phyloP scores from a whole-genome alignment of 2,113 vertebrate species.

The Pteronura brasiliensis region DNA sequence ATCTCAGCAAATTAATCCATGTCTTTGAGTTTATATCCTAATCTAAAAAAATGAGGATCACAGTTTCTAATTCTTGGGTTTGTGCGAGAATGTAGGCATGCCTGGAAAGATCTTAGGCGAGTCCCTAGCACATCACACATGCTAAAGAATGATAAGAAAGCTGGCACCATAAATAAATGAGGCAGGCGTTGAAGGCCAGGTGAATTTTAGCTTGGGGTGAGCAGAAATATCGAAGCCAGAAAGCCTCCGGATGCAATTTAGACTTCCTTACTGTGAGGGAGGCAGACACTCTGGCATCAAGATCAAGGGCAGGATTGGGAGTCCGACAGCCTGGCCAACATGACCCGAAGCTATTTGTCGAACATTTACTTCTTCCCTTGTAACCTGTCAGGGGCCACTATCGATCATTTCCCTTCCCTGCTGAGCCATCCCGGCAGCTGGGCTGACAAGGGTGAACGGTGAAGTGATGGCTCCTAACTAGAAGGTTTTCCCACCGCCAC shows the following conservation, averaged over 20 bases:
- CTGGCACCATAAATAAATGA: not conserved
- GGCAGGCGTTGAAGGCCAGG: not conserved
- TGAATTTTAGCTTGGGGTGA: not conserved
- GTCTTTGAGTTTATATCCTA: not conserved
- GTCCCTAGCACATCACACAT: not conserved
- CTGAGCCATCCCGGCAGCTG: not conserved
- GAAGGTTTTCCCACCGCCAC: not conserved
- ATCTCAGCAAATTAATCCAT: not conserved
- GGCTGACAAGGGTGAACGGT: constrained; percentile 9
- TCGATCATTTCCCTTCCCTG: not conserved
- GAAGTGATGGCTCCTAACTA: constrained; percentile 1
- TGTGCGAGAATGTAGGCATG: not conserved
- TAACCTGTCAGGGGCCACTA: not conserved
- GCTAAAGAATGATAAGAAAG: not conserved
- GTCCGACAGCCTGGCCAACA: not conserved
- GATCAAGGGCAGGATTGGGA: not conserved
- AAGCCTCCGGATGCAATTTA: not conserved
- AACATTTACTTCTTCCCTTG: not conserved
- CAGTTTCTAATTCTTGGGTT: not conserved
- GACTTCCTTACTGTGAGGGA: not conserved
- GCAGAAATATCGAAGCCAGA: not conserved
- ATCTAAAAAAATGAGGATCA: not conserved
- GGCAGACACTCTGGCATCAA: not conserved
- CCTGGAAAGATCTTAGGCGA: not conserved
- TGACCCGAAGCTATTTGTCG: not conserved